These are phyloP conservation scores for Lycorma delicatula DNA, from an alignment of 1,140 invertebrate genomes.

Conservation along the genomic window DNA sequence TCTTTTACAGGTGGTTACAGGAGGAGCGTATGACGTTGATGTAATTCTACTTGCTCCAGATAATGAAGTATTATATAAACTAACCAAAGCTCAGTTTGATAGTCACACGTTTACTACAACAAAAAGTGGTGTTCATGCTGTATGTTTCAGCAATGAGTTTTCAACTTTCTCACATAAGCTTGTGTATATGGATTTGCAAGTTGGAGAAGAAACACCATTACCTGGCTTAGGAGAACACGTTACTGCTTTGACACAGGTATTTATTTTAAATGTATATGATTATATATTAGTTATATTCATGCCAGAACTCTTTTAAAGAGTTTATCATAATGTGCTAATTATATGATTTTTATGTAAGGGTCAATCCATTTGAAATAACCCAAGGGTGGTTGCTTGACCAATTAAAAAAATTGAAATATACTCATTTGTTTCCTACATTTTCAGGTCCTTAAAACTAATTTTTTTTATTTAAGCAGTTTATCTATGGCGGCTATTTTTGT, in stretches of 20 bases:
- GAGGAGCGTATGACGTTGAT: slow-evolving; percentile 98
- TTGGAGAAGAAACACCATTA: slow-evolving; percentile 80
- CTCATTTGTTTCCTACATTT: no score
- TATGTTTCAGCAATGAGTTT: slow-evolving; percentile 99
- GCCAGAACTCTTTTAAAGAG: not conserved
- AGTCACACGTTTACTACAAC: slow-evolving; percentile 77
- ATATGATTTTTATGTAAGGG: no score
- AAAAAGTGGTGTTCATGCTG: slow-evolving; percentile 66
- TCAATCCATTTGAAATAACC: no score
- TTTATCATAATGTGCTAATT: not conserved
- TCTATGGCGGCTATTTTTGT: no score
- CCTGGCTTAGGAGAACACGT: slow-evolving; percentile 81
- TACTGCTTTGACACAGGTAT: slow-evolving; percentile 91
- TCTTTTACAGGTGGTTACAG: slow-evolving; percentile 87
- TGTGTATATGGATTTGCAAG: slow-evolving; percentile 97
- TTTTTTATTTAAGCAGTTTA: no score
- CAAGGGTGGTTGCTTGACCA: no score
- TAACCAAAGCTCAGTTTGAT: slow-evolving; percentile 91
- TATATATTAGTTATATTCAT: not conserved
- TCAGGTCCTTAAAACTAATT: no score
- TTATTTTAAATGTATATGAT: no score
- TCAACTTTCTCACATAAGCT: slow-evolving; percentile 99
- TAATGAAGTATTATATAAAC: slow-evolving; percentile 82
- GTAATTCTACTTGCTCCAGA: slow-evolving; percentile 82
- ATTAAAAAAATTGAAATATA: no score